Evolutionary conservation across 2,113 vertebrate genomes (phyloP).

Genomic region (Proteles cristata): DNA sequence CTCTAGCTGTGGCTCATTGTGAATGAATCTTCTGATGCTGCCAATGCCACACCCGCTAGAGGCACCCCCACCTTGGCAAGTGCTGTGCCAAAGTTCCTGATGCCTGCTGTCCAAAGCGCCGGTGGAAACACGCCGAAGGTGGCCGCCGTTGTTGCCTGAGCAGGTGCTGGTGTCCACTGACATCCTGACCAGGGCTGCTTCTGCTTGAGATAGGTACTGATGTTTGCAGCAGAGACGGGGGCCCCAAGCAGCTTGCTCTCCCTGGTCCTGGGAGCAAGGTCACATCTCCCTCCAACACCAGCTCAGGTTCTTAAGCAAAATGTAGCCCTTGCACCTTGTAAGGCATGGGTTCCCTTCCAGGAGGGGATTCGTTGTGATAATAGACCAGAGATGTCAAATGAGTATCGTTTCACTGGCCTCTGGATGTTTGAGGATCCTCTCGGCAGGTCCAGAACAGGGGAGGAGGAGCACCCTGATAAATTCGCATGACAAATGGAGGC

Average conservation of each 20-base stretch:
- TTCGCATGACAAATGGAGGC: no score
- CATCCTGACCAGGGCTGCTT: neutral
- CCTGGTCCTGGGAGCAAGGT: neutral
- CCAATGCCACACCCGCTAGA: neutral
- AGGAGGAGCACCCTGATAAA: neutral
- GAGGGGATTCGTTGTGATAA: neutral
- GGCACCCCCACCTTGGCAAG: neutral
- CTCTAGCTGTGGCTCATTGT: neutral
- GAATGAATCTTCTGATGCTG: neutral
- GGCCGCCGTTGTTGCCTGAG: accelerated
- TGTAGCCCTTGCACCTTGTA: neutral
- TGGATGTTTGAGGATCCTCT: neutral
- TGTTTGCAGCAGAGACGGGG: neutral
- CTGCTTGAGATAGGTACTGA: neutral
- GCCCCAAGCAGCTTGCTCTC: neutral
- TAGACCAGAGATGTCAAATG: neutral
- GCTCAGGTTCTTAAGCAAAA: neutral
- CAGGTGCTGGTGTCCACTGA: neutral
- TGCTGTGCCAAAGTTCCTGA: neutral
- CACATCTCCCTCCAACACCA: neutral
- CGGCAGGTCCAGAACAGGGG: neutral
- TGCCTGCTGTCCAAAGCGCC: neutral
- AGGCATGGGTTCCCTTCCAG: neutral
- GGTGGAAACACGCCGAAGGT: neutral
- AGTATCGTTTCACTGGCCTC: neutral